A percentile compares a stretch with the other conserved stretches of the same genome.
These are phyloP conservation scores for Latrodectus elegans DNA, from an alignment of 2,888 invertebrate species.

Conservation along the genomic window DNA sequence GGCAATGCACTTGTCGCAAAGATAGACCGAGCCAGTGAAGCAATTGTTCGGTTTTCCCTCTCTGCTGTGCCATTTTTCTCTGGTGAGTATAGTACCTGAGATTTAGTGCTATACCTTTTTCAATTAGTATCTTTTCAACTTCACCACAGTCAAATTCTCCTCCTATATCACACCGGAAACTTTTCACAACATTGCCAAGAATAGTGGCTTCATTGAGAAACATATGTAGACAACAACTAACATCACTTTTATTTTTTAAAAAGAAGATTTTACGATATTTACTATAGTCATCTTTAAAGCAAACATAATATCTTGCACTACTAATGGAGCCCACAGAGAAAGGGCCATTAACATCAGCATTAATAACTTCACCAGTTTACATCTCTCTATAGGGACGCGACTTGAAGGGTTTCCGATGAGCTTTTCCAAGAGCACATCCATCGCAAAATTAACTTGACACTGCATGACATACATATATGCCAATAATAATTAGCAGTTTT, in stretches of 20 bases:
- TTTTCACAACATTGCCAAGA: constrained; percentile 12
- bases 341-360: constrained; percentile 8
- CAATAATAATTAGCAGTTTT: no score
- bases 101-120: no score
- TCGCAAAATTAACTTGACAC: no score
- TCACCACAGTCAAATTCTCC: constrained; percentile 29
- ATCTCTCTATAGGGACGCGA: not conserved
- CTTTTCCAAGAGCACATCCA: no score
- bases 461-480: no score
- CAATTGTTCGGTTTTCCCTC: no score
- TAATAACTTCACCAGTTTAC: constrained; percentile 9
- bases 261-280: constrained; percentile 18
- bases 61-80: no score
- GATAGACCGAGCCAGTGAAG: no score
- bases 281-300: constrained; percentile 15
- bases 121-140: not conserved
- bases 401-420: no score
- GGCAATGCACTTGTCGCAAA: no score
- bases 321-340: constrained; percentile 8
- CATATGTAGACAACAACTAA: constrained; percentile 7
- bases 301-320: constrained; percentile 16
- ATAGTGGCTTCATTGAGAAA: constrained; percentile 16
- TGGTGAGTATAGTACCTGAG: no score
- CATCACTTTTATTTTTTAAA: constrained; percentile 17
- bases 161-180: constrained; percentile 11